These are phyloP conservation scores for Campaea margaritaria DNA, from an alignment of 2,888 invertebrate genomes.

Conservation along the genomic window DNA sequence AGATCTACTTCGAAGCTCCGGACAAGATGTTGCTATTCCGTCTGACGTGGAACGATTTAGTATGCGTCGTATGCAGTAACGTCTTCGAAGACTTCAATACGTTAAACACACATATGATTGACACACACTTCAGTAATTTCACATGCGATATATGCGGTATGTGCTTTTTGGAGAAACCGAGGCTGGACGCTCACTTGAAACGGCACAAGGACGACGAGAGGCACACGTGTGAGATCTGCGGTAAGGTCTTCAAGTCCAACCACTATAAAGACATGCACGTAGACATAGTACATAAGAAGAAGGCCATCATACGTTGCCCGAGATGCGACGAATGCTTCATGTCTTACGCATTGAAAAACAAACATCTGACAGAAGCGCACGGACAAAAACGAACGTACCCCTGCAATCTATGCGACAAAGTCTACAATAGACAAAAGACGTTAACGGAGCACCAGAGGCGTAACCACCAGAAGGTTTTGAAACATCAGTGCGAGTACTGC, in stretches of 20 bases:
- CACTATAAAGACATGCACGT: slow-evolving; percentile 80
- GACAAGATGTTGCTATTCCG: slow-evolving; percentile 73
- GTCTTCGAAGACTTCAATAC: slow-evolving; percentile 78
- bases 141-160: slow-evolving; percentile 78
- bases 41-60: slow-evolving; percentile 75
- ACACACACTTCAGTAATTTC: slow-evolving; percentile 73
- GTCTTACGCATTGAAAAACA: slow-evolving; percentile 76
- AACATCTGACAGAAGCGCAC: slow-evolving; percentile 75
- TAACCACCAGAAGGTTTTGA: slow-evolving; percentile 77
- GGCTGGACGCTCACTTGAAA: slow-evolving; percentile 78
- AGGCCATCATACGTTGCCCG: slow-evolving; percentile 75
- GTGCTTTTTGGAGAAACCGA: slow-evolving; percentile 78
- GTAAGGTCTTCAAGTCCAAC: slow-evolving; percentile 77
- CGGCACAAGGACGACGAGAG: slow-evolving; percentile 80
- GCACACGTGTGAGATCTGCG: slow-evolving; percentile 81
- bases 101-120: slow-evolving; percentile 76
- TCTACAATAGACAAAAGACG: slow-evolving; percentile 76
- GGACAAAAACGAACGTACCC: slow-evolving; percentile 77
- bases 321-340: slow-evolving; percentile 78
- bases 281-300: slow-evolving; percentile 77
- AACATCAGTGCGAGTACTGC: slow-evolving; percentile 84
- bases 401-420: slow-evolving; percentile 77
- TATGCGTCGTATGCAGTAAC: slow-evolving; percentile 75
- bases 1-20: slow-evolving; percentile 76
- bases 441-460: slow-evolving; percentile 74